A percentile compares a stretch with the other conserved stretches of the same genome.
phyloP scores from a whole-genome alignment of 2,888 invertebrate species.

The Eupithecia exiguata region DNA sequence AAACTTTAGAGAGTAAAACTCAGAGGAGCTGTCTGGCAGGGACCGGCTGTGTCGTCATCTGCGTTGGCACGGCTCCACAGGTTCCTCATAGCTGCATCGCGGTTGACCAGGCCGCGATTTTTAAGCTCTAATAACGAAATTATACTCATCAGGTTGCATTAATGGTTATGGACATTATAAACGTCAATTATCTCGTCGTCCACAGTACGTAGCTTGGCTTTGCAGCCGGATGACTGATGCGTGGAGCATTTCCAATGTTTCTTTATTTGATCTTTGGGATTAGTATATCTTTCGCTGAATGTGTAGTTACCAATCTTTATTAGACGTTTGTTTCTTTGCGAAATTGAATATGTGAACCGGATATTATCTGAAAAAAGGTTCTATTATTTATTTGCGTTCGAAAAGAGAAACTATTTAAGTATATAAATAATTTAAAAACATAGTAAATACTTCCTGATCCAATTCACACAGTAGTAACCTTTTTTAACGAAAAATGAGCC shows the following conservation, averaged over 20 bases:
- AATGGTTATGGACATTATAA: not conserved
- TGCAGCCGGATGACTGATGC: not conserved
- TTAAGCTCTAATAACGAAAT: no score
- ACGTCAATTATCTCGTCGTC: not conserved
- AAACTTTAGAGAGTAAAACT: no score
- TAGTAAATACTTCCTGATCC: no score
- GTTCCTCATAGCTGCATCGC: no score
- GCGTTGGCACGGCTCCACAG: no score
- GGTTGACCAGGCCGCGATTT: no score
- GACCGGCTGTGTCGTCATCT: no score
- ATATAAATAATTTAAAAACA: no score
- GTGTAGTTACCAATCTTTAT: conserved; percentile 9
- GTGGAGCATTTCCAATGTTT: conserved; percentile 12
- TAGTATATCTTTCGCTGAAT: not conserved
- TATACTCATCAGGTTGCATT: no score
- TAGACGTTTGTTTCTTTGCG: not conserved
- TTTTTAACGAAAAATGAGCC: not conserved
- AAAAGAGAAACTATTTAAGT: no score
- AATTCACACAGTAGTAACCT: not conserved
- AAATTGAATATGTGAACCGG: not conserved
- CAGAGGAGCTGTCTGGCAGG: no score
- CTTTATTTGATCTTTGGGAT: not conserved
- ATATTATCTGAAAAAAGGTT: not conserved
- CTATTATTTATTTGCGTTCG: no score
- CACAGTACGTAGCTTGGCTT: not conserved